These are phyloP conservation scores for Mormyrus lacerda DNA, from an alignment of 2,113 vertebrate species.

Conservation along the genomic window DNA sequence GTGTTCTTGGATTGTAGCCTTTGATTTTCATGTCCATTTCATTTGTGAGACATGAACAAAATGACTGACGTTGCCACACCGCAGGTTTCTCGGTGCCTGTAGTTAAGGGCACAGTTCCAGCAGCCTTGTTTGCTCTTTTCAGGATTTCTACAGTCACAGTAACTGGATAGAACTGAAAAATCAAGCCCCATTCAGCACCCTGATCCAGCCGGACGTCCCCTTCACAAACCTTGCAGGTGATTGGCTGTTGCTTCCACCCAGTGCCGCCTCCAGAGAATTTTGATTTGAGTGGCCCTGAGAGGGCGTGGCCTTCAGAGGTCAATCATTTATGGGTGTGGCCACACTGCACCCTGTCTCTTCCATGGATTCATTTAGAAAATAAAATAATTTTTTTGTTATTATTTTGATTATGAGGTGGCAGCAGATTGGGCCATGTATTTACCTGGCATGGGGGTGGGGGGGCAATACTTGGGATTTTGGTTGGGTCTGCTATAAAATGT, in stretches of 20 bases:
- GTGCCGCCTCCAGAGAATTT: background rate
- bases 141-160: conserved; percentile 62
- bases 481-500: background rate
- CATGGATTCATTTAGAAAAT: background rate
- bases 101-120: background rate
- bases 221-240: background rate
- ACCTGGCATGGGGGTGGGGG: background rate
- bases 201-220: conserved; percentile 37
- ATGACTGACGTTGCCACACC: background rate
- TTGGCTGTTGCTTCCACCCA: background rate
- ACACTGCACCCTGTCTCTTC: background rate
- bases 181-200: conserved; percentile 37
- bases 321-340: background rate
- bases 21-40: background rate
- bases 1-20: background rate
- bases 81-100: background rate
- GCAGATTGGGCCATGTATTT: background rate
- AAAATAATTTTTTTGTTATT: background rate
- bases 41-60: background rate
- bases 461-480: background rate
- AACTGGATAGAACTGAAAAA: conserved; percentile 56
- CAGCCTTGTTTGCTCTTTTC: background rate
- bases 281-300: background rate
- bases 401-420: background rate
- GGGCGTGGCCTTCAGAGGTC: background rate